Evolutionary conservation across 1,140 invertebrate genomes (phyloP).

Genomic region (Palaemon carinicauda): DNA sequence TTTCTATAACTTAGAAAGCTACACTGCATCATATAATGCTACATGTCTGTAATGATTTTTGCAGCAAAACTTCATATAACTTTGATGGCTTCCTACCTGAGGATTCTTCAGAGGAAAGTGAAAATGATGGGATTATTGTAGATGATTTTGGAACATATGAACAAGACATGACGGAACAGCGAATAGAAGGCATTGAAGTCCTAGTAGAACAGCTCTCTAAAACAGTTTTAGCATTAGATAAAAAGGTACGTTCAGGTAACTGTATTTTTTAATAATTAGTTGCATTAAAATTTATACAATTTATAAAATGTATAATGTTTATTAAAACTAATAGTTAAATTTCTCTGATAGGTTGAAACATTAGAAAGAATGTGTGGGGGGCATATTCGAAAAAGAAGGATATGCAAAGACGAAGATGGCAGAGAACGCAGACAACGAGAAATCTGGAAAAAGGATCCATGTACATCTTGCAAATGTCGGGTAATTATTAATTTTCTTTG

Average conservation of each 20-base stretch:
- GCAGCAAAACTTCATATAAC: too few species aligned
- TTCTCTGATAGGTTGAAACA: slow-evolving; percentile 3
- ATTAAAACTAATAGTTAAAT: too few species aligned
- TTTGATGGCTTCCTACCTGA: too few species aligned
- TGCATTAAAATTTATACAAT: neutral
- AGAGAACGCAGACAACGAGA: slow-evolving; percentile 26
- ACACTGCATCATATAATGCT: too few species aligned
- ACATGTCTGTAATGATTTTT: too few species aligned
- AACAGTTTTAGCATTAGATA: slow-evolving; percentile 43
- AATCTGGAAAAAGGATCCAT: slow-evolving; percentile 41
- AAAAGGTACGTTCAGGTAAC: slow-evolving; percentile 22
- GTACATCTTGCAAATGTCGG: slow-evolving; percentile 51
- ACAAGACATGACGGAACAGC: slow-evolving; percentile 55
- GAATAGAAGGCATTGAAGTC: slow-evolving; percentile 59
- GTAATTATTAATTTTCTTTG: slow-evolving; percentile 16
- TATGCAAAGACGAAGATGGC: slow-evolving; percentile 38
- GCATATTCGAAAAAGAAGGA: neutral
- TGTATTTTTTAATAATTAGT: neutral
- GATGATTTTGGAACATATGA: slow-evolving; percentile 21
- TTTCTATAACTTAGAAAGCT: too few species aligned
- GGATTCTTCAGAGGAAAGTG: too few species aligned
- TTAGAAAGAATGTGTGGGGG: slow-evolving; percentile 11
- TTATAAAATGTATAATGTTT: neutral
- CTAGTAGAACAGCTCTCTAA: slow-evolving; percentile 54
- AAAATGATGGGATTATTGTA: neutral